Evolutionary conservation across 2,797 vertebrate genomes (phyloP), one percentile per base, ranked within the genome.

Genomic region (Corythornis leucogaster): DNA sequence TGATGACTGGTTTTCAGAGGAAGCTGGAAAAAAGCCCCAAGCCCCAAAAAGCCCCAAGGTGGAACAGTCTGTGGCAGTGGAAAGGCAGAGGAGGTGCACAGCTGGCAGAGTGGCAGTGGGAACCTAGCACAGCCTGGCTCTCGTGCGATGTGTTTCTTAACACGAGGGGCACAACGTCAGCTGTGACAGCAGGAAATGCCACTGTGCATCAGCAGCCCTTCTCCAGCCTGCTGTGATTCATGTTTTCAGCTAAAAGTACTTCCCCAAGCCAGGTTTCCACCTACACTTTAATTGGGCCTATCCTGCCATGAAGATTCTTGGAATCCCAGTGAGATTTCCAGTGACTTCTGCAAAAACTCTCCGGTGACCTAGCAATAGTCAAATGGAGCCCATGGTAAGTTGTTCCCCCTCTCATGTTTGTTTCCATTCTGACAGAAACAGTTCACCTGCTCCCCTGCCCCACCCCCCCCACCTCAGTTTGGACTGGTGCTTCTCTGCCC

Each of bases 101-200:
- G 53, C 30, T 17, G 46, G 64, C 42, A n/a, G 25, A 10, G 40
- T 40, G 42, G 50, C 50, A 51, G 50, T 14, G 50, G 12, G 61
- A 16, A 61, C 11, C 24, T 3, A 3, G 8, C 6, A 1, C 1
- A 12, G 62, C 38, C 38, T 2, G 31, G 9, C 30, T 22, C 55
- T 24, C 11, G 30, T 15, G 54, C 9, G 5, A 55, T 8, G 21
- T 0, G 0, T 5, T 3, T 53, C 70, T 30, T 1, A 2, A 4
- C 12, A 12, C 0, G 1, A 50, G 64, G 2, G 4, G 35, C 0
- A 30, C 21, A 1, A 6, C 1, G 5, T 18, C 46, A 40, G 67
- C 4, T 0, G 3, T 7, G 3, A 20, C 40, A 43, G 50, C 8
- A 45, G 71, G 73, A 82, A 90, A 67, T 1, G 4, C 5, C 5